Percentiles rank a stretch among this genome's conserved stretches.
phyloP scores from a whole-genome alignment of 2,113 vertebrate species.

The Thymallus thymallus region DNA sequence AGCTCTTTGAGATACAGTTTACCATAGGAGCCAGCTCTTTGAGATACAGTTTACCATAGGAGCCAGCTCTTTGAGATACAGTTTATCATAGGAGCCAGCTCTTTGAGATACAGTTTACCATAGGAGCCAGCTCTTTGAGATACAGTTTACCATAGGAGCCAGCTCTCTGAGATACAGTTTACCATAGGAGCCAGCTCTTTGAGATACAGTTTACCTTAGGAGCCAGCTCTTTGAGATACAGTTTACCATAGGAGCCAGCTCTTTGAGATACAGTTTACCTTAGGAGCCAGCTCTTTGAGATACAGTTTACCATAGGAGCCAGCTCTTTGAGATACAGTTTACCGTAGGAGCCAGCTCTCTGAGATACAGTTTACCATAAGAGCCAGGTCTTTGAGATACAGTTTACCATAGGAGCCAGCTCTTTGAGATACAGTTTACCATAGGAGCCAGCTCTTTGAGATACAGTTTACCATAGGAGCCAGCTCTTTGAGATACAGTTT shows the following conservation, averaged over 20 bases:
- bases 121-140: slow-evolving; percentile 54
- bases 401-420: slow-evolving; percentile 53
- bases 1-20: slow-evolving; percentile 49
- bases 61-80: slow-evolving; percentile 55
- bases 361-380: slow-evolving; percentile 57
- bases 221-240: slow-evolving; percentile 55
- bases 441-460: slow-evolving; percentile 54
- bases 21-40: slow-evolving; percentile 54
- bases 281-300: slow-evolving; percentile 54
- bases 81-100: slow-evolving; percentile 53
- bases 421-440: slow-evolving; percentile 55
- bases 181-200: slow-evolving; percentile 54
- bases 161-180: slow-evolving; percentile 49
- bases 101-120: slow-evolving; percentile 55
- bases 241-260: slow-evolving; percentile 53
- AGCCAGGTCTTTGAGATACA: no score
- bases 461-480: slow-evolving; percentile 58
- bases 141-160: slow-evolving; percentile 58
- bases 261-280: slow-evolving; percentile 55
- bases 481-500: slow-evolving; percentile 49
- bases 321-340: slow-evolving; percentile 49
- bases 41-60: slow-evolving; percentile 57
- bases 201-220: slow-evolving; percentile 57
- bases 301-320: slow-evolving; percentile 58
- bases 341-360: slow-evolving; percentile 54